Percentiles rank a stretch among this genome's conserved stretches.
These are phyloP conservation scores for Regulus satrapa DNA, from an alignment of 2,113 vertebrate genomes.

Conservation along the genomic window DNA sequence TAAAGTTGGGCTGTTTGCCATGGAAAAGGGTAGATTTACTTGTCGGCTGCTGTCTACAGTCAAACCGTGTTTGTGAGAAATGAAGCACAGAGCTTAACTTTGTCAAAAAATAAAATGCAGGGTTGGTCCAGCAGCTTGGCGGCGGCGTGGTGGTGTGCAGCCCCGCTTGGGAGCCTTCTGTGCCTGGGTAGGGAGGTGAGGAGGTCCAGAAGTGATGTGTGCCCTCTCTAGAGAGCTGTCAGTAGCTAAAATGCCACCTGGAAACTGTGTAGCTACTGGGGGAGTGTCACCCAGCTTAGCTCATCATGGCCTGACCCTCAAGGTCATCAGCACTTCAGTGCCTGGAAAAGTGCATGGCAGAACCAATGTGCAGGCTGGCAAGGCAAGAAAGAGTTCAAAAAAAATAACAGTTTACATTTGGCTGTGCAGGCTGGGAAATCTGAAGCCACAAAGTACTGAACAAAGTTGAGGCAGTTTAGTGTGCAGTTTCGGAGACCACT, in stretches of 20 bases:
- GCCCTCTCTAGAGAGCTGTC: not conserved
- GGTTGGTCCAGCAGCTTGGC: not conserved
- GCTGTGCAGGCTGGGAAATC: not conserved
- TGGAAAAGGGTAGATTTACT: slow-evolving; percentile 58
- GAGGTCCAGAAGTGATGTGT: not conserved
- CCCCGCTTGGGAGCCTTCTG: not conserved
- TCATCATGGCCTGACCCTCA: not conserved
- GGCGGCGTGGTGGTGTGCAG: not conserved
- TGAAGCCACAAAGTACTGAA: not conserved
- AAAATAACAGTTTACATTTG: not conserved
- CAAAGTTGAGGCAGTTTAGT: not conserved
- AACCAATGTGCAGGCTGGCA: not conserved
- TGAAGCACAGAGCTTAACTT: slow-evolving; percentile 45
- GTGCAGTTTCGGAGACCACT: not conserved
- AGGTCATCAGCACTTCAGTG: not conserved
- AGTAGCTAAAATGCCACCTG: not conserved
- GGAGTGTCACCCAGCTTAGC: not conserved
- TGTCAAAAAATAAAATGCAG: slow-evolving; percentile 34
- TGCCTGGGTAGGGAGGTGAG: not conserved
- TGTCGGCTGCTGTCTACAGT: slow-evolving; percentile 42
- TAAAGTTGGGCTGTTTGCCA: slow-evolving; percentile 60
- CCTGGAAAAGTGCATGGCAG: not conserved
- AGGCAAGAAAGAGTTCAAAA: not conserved
- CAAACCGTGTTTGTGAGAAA: slow-evolving; percentile 57
- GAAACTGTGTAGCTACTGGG: not conserved